Base-by-base conservation (phyloP, 2,888 invertebrate species). In the Tachina fera region DNA sequence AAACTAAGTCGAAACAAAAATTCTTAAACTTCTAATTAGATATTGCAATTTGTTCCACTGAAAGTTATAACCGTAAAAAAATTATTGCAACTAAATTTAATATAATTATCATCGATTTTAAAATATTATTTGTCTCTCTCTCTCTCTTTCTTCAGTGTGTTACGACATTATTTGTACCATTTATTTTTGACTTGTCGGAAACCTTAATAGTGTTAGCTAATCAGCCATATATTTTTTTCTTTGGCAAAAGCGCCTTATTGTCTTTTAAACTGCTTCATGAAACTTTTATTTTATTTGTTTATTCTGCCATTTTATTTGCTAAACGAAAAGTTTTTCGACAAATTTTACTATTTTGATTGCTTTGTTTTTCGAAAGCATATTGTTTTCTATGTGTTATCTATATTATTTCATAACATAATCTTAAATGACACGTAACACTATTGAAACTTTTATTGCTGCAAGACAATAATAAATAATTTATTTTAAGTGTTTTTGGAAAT, bases 351-450 rank as follows among this genome's bases (percentile, higher is more conserved):
- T 11, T 67, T 51, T 67, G 45, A 79, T 63, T 16, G 68, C 5
- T 71, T 76, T 79, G 45, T 71, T 70, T n/a, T 79, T 19, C 13
- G n/a, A 67, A 80, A 75, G 56, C 74, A 75, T 81, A 75, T 81
- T 75, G 67, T 67, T 53, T 31, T 22, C 14, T 75, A 16, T 45
- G n/a, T 56, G 1, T 79, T 79, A 70, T 79, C 63, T 79, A n/a
- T 78, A n/a, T 61, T 72, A 49, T 72, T 72, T 63, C 39, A 75
- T 68, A 61, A 51, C 22, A 71, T 43, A 58, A 82, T 76, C 56
- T 71, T 63, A 65, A 82, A 76, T 76, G 76, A 76, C 65, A 82
- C 71, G 61, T 76, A 71, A 76, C 47, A 31, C 43, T 65, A 76
- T 82, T 49, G 71, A 82, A 82, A 76, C 22, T 82, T 82, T 76